phyloP scores from a whole-genome alignment of 2,113 vertebrate species.

The Halcyon senegalensis region DNA sequence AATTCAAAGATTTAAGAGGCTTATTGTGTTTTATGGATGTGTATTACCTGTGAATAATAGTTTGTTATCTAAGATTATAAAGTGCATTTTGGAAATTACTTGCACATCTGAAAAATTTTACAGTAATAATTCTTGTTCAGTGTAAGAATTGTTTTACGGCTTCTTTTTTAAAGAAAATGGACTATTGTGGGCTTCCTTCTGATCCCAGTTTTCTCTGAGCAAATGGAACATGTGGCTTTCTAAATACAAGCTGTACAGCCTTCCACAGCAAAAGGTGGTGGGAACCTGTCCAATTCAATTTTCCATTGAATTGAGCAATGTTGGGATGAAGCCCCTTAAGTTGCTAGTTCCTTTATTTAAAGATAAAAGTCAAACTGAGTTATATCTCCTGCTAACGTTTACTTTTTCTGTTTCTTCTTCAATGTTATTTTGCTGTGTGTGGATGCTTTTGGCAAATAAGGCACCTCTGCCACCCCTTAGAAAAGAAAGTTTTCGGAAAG shows the following conservation, averaged over 20 bases:
- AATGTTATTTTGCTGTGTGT: slow-evolving; percentile 69
- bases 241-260: background rate
- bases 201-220: background rate
- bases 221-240: background rate
- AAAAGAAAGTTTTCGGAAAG: slow-evolving; percentile 84
- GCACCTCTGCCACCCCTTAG: slow-evolving; percentile 83
- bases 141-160: background rate
- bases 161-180: background rate
- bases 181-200: background rate
- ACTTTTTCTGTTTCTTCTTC: slow-evolving; percentile 80
- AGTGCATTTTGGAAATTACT: background rate
- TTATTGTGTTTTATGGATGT: background rate
- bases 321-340: background rate
- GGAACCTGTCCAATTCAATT: background rate
- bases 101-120: background rate
- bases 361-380: background rate
- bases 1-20: background rate
- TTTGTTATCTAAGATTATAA: background rate
- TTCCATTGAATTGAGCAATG: background rate
- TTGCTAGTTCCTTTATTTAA: slow-evolving; percentile 37
- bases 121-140: background rate
- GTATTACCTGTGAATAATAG: background rate
- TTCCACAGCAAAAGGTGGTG: background rate
- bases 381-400: slow-evolving; percentile 73
- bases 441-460: slow-evolving; percentile 81